Base-by-base conservation (phyloP, 2,113 vertebrate species). In the Sylvia atricapilla region DNA sequence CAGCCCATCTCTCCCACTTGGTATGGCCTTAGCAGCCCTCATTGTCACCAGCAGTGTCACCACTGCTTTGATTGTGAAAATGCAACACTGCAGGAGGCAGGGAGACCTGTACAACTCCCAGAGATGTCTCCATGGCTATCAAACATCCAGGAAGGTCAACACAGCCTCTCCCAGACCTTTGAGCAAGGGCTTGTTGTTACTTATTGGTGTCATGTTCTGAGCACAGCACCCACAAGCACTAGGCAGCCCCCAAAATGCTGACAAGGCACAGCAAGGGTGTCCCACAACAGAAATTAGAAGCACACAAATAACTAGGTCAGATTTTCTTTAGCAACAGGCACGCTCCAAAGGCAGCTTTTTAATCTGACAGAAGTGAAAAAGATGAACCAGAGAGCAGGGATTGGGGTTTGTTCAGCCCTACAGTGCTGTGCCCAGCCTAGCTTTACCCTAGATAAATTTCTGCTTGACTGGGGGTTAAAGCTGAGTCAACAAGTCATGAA, bases 141-240 rank as follows among this genome's bases (percentile, higher is more conserved):
- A 58, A 70, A 66, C 25, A 60, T 37, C 33, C n/a, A 21, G 12
- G 9, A 78, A 67, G 30, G 14, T 55, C 50, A 75, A 7, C 3
- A 16, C 8, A 37, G 47, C 25, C 75, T 63, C 49, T 60, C 17
- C 3, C 28, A 50, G 22, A 24, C 12, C 66, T 60, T 14, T 83
- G 37, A 35, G 62, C 8, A 66, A 84, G 37, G 67, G 15, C 3
- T 19, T 23, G 18, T 8, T 24, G 21, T 1, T 3, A 3, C 35
- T 63, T 46, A 8, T 0, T 11, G 44, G 21, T 6, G 18, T 8
- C 1, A 0, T 5, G 27, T 28, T 37, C 56, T 47, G 7, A 55
- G 12, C 41, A 39, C 44, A 60, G 56, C 76, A 49, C 58, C 20
- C 67, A 50, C 41, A 55, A 67, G 30, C 43, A 58, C 50, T 60